These are phyloP conservation scores for Tortricodes alternella DNA, from an alignment of 2,888 invertebrate species.

Conservation along the genomic window DNA sequence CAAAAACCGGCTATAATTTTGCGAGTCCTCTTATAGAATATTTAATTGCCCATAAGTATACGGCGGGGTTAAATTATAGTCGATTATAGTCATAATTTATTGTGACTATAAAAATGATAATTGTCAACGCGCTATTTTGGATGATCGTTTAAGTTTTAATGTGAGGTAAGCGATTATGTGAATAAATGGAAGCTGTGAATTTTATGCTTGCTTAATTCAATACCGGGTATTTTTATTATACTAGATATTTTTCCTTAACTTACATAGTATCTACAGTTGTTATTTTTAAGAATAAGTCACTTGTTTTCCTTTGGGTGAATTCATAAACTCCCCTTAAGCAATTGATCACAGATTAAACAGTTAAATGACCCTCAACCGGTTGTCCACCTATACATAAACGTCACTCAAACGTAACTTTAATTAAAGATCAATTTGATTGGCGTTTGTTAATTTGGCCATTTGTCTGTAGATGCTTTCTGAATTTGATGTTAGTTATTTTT, in stretches of 20 bases:
- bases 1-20: slow-evolving; percentile 25
- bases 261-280: not conserved
- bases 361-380: too few species aligned
- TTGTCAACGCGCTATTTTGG: slow-evolving; percentile 41
- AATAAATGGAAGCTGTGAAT: slow-evolving; percentile 18
- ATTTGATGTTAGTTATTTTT: too few species aligned
- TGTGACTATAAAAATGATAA: slow-evolving; percentile 41
- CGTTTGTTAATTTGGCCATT: too few species aligned
- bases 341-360: too few species aligned
- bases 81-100: slow-evolving; percentile 38
- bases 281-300: too few species aligned
- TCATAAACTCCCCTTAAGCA: too few species aligned
- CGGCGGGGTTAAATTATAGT: slow-evolving; percentile 26
- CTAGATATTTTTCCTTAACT: not conserved
- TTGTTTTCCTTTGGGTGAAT: too few species aligned
- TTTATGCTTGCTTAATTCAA: not conserved
- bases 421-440: too few species aligned
- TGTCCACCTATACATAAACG: too few species aligned
- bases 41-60: slow-evolving; percentile 27
- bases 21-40: slow-evolving; percentile 31
- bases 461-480: too few species aligned
- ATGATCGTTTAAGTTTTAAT: slow-evolving; percentile 35
- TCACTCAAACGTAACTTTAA: too few species aligned
- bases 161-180: slow-evolving; percentile 24
- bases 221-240: slow-evolving; percentile 3